Evolutionary conservation across 2,888 invertebrate genomes (phyloP), one percentile per base, ranked within the genome.

Genomic region (Busseola fusca): DNA sequence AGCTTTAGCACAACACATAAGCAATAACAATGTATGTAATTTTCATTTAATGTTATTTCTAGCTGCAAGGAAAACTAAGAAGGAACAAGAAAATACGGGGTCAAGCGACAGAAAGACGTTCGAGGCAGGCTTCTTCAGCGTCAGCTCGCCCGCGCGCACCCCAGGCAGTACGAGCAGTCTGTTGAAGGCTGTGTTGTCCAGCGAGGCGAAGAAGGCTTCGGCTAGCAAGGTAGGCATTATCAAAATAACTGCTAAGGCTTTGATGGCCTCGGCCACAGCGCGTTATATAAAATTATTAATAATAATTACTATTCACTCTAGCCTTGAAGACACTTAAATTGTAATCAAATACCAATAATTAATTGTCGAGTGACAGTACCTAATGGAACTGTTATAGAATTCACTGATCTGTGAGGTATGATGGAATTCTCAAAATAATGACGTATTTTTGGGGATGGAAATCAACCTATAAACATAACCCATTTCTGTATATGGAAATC

Each of bases 81-180:
- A 91, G 65, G 87, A 89, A 1, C 88, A 89, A 72, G 79, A 82
- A 4, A 74, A 81, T 1, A 48, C 72, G n/a, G n/a, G n/a, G n/a
- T 5, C 63, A 2, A 42, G 52, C 0, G 80, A 81, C n/a, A 87
- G 84, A 54, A 93, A 93, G 83, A 93, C 93, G 0, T 96, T 96
- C 79, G 93, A 96, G 21, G 96, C 92, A 0, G 96, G 95, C 0
- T 96, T 96, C 90, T 96, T 96, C 90, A 81, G 86, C 72, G 92
- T 96, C 56, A 84, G 81, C 54, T 95, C 96, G 0, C 52, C 52
- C 52, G 34, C 82, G 4, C 69, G 68, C 70, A 81, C 87, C 4
- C 85, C 86, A 5, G 65, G 70, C 27, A 67, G 52, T 60, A 85
- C 67, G 27, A 69, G 70, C 34, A 90, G 82, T 16, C 70, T 95